Base-by-base conservation (phyloP, 2,888 invertebrate species). In the Drosophila atroscutellata region DNA sequence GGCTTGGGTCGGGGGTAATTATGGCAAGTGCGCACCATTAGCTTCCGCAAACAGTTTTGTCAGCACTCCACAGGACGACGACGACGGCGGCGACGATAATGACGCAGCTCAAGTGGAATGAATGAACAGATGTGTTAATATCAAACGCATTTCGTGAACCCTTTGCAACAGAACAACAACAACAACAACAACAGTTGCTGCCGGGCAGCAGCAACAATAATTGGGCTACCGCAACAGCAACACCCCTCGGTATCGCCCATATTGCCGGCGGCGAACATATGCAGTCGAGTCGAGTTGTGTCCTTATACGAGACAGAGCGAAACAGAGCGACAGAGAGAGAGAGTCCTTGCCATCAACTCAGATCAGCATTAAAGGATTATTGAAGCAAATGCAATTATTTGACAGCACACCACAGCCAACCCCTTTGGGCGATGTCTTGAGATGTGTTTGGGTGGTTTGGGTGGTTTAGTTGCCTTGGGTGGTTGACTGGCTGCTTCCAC, bases 281-380 rank as follows among this genome's bases (percentile, higher is more conserved):
- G 75, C 62, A 64, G 28, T n/a, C 13, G 15, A n/a, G 30, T 24
- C 30, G 30, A 11, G 24, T 26, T 45, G 9, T 15, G 20, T n/a
- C 13, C 39, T 39, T 3, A 18, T 39, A 18, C 39, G 8, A n/a
- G 39, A n/a, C 9, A 4, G 39, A 39, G 39, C 8, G n/a, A n/a
- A n/a, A 8, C 9, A 39, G 42, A 5, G 9, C 0, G 52, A 26
- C n/a, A n/a, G 11, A 6, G 15, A 2, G 47, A 26, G 28, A 56
- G 54, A 52, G 83, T 52, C 42, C 73, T 61, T 52, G 79, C 89
- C 90, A 87, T 91, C 91, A 91, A 82, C 87, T 90, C 81, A 89
- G 91, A 91, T 91, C 91, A 90, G 92, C 92, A 92, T 92, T 92
- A 92, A 92, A 92, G 92, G 92, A 92, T 92, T 92, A 92, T 89